Evolutionary conservation across 2,888 invertebrate genomes (phyloP).

Genomic region (Acanthopleura granulata): DNA sequence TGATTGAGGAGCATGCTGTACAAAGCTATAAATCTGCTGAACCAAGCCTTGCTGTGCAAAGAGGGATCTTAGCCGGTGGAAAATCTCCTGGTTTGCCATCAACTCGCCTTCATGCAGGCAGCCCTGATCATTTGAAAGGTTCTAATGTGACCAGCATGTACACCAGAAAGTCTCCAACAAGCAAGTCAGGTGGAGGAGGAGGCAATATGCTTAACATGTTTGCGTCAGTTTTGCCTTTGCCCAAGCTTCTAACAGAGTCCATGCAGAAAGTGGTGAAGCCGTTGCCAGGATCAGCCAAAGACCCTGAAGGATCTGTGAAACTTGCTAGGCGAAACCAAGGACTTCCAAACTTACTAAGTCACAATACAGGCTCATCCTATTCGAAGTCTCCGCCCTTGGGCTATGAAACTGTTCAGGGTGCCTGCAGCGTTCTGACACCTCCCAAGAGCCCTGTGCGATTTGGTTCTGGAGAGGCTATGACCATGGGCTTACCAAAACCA

Average conservation of each 20-base stretch:
- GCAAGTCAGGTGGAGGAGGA: slow-evolving; percentile 42
- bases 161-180: slow-evolving; percentile 37
- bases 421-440: neutral
- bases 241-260: slow-evolving; percentile 59
- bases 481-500: neutral
- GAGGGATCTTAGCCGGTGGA: neutral
- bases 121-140: slow-evolving; percentile 38
- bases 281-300: slow-evolving; percentile 27
- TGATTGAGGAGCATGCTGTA: neutral
- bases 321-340: neutral
- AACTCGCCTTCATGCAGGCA: neutral
- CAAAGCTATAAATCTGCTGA: neutral
- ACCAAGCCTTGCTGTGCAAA: slow-evolving; percentile 12
- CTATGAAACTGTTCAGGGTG: slow-evolving; percentile 3
- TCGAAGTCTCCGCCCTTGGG: slow-evolving; percentile 2
- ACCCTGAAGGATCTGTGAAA: neutral
- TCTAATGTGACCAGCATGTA: slow-evolving; percentile 48
- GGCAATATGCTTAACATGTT: slow-evolving; percentile 39
- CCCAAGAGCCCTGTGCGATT: slow-evolving; percentile 6
- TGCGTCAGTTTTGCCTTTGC: slow-evolving; percentile 45
- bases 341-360: slow-evolving; percentile 1
- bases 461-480: neutral
- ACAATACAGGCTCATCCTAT: neutral
- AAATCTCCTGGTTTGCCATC: slow-evolving; percentile 7
- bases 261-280: slow-evolving; percentile 61